These are phyloP conservation scores for Chrysolina haemoptera DNA, from an alignment of 2,888 invertebrate genomes.

Conservation along the genomic window DNA sequence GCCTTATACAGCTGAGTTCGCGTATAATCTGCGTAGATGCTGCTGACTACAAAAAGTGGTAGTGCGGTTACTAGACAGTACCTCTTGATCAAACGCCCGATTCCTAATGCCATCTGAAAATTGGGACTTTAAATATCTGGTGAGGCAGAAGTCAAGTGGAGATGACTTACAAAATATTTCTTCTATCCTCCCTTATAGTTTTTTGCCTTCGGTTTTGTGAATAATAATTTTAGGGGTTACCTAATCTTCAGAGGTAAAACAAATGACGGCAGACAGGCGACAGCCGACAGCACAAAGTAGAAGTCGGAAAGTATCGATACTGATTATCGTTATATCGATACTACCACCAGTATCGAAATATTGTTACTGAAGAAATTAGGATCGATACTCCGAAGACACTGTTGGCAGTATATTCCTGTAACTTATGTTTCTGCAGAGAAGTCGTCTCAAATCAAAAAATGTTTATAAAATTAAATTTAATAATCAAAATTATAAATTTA, in stretches of 20 bases:
- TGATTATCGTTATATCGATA: no score
- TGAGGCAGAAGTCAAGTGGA: not conserved
- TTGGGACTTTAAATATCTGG: slow-evolving; percentile 14
- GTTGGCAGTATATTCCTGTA: no score
- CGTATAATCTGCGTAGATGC: slow-evolving; percentile 82
- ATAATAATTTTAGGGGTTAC: slow-evolving; percentile 2
- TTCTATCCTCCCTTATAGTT: not conserved
- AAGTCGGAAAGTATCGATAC: no score
- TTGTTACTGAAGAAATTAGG: no score
- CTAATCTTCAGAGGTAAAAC: not conserved
- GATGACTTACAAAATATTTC: not conserved
- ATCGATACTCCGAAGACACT: no score
- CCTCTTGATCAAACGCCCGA: slow-evolving; percentile 71
- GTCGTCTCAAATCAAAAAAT: no score
- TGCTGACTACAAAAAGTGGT: slow-evolving; percentile 74
- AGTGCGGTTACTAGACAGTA: slow-evolving; percentile 80
- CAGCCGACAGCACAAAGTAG: no score
- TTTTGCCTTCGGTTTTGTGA: not conserved
- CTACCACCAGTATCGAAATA: no score
- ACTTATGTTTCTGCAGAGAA: no score
- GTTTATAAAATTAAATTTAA: no score
- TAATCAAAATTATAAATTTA: no score
- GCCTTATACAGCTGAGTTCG: slow-evolving; percentile 83
- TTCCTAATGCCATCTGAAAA: slow-evolving; percentile 72
- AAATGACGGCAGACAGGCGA: slow-evolving; percentile 27